A percentile compares a stretch with the other conserved stretches of the same genome.
phyloP scores from a whole-genome alignment of 2,888 invertebrate species.

The Caenorhabditis sp. region DNA sequence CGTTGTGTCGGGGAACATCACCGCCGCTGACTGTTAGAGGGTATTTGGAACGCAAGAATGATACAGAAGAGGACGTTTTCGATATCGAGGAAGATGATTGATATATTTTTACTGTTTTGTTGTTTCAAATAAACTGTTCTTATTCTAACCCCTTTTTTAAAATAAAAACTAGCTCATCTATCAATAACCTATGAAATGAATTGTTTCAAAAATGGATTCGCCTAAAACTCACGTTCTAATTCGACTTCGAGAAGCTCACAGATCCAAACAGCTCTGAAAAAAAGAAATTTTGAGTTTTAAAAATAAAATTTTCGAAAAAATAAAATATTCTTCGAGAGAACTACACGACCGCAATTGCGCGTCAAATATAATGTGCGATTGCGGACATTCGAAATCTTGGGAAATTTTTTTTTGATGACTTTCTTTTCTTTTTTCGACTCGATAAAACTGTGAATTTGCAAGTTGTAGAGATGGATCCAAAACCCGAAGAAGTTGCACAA shows the following conservation, averaged over 20 bases:
- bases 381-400: neutral
- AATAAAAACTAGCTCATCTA: too few relatives aligned
- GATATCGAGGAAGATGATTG: neutral
- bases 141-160: too few relatives aligned
- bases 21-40: neutral
- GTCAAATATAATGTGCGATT: constrained; percentile 13
- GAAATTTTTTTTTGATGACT: constrained; percentile 20
- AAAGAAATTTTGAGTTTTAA: too few relatives aligned
- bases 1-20: neutral
- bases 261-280: too few relatives aligned
- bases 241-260: too few relatives aligned
- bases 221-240: too few relatives aligned
- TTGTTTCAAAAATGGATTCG: too few relatives aligned
- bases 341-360: constrained; percentile 15
- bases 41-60: neutral
- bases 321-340: constrained; percentile 2
- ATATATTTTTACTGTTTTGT: neutral
- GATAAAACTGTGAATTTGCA: neutral
- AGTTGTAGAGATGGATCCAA: neutral
- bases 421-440: constrained; percentile 1
- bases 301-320: neutral
- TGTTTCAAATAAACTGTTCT: neutral
- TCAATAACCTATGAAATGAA: too few relatives aligned
- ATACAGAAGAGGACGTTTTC: neutral
- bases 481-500: neutral